These are phyloP conservation scores for Orgyia antiqua DNA, from an alignment of 2,888 invertebrate species.

Conservation along the genomic window DNA sequence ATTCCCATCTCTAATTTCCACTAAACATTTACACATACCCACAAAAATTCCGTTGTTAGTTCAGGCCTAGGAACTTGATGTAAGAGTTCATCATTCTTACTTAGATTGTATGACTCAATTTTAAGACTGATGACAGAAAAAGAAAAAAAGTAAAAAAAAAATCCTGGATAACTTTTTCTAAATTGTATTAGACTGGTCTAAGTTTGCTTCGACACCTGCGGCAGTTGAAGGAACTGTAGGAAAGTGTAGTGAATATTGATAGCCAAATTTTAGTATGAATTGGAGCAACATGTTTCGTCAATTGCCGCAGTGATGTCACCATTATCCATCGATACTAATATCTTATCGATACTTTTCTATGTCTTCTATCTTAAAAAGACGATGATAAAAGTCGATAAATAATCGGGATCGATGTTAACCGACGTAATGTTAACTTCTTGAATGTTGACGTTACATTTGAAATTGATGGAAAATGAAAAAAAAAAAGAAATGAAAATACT, in stretches of 20 bases:
- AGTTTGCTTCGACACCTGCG: conserved; percentile 32
- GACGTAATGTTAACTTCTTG: conserved; percentile 58
- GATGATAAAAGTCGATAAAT: conserved; percentile 51
- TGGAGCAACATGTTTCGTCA: conserved; percentile 36
- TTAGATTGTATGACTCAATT: conserved; percentile 78
- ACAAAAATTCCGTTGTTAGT: conserved; percentile 43
- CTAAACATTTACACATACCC: conserved; percentile 30
- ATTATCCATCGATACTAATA: conserved; percentile 41
- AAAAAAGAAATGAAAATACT: conserved; percentile 52
- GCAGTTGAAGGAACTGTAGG: conserved; percentile 38
- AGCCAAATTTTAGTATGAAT: conserved; percentile 48
- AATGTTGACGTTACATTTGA: conserved; percentile 60
- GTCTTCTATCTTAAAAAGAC: conserved; percentile 61
- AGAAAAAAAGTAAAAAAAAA: conserved; percentile 34
- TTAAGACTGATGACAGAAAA: conserved; percentile 76
- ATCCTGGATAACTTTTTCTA: conserved; percentile 51
- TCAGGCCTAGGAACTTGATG: conserved; percentile 69
- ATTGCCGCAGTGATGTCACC: conserved; percentile 32
- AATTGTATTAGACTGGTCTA: conserved; percentile 40
- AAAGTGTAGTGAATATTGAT: conserved; percentile 44
- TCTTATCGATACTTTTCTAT: conserved; percentile 60
- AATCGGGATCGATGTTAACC: conserved; percentile 37
- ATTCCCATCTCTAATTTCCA: conserved; percentile 42
- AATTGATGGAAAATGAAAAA: conserved; percentile 44
- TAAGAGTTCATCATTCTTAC: conserved; percentile 72